A percentile compares a stretch with the other conserved stretches of the same genome.
Evolutionary conservation across 2,113 vertebrate species (phyloP).

Genomic region (Notothenia coriiceps): DNA sequence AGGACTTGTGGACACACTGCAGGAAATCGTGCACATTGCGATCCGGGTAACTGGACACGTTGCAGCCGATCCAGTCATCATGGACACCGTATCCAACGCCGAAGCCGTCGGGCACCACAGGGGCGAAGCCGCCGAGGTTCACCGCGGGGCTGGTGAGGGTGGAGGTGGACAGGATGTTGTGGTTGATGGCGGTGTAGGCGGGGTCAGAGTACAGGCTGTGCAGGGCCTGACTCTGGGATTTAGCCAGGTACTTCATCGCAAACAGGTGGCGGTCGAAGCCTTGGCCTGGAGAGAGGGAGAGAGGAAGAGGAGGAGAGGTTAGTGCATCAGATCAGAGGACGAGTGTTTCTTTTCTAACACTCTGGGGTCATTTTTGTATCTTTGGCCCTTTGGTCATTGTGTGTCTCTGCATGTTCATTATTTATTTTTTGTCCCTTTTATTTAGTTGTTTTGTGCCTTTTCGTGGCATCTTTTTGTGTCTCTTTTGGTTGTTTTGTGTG

Average conservation of each 20-base stretch:
- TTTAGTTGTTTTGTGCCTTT: no score
- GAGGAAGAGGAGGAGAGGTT: background rate
- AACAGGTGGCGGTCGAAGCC: conserved; percentile 98
- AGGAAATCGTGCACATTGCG: conserved; percentile 91
- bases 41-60: conserved; percentile 89
- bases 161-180: conserved; percentile 97
- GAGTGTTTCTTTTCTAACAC: background rate
- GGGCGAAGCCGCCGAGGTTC: conserved; percentile 91
- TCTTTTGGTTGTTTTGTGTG: no score
- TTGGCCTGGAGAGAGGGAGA: conserved; percentile 85
- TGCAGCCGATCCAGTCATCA: conserved; percentile 93
- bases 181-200: conserved; percentile 90
- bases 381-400: no score
- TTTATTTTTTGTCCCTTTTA: no score
- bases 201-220: conserved; percentile 90
- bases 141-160: conserved; percentile 91
- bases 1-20: conserved; percentile 88
- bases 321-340: background rate
- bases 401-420: no score
- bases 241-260: conserved; percentile 87
- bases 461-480: no score
- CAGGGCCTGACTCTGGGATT: conserved; percentile 80
- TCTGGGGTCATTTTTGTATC: no score
- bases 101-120: conserved; percentile 94
- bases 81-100: conserved; percentile 92